Conservation (phyloP, 2,113 vertebrate species). For the Coptodon rendalli region DNA sequence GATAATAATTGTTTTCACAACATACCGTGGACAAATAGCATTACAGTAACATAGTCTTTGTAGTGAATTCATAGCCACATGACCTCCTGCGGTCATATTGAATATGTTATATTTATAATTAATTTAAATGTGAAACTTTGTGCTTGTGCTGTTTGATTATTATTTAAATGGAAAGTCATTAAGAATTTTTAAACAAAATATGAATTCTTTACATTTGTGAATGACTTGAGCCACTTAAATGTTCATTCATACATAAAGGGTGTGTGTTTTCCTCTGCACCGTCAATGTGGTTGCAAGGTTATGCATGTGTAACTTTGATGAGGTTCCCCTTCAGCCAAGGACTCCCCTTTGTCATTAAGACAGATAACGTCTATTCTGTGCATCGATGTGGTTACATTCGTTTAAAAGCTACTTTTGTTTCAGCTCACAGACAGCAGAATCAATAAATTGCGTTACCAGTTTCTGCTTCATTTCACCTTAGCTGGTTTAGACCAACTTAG, state of each 20-base stretch:
- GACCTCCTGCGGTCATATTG: neutral
- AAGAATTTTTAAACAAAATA: slow-evolving; percentile 7
- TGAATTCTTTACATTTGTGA: neutral
- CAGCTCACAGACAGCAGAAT: slow-evolving; percentile 43
- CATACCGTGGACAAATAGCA: neutral
- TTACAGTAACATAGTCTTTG: neutral
- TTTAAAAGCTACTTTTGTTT: slow-evolving; percentile 62
- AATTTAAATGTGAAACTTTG: neutral
- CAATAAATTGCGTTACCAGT: slow-evolving; percentile 48
- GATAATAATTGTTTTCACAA: neutral
- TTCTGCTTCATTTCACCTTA: slow-evolving; percentile 50
- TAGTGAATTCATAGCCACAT: neutral
- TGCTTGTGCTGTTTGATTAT: slow-evolving; percentile 11
- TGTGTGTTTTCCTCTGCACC: neutral
- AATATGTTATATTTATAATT: neutral
- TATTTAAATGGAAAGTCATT: slow-evolving; percentile 41
- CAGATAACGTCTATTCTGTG: slow-evolving; percentile 50
- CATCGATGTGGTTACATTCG: slow-evolving; percentile 43
- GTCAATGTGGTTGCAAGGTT: slow-evolving; percentile 12
- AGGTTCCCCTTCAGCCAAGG: slow-evolving; percentile 58
- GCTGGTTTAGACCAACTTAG: neutral
- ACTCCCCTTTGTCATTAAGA: slow-evolving; percentile 58
- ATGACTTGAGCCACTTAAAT: slow-evolving; percentile 12
- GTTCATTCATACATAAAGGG: neutral
- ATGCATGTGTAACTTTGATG: slow-evolving; percentile 52